A percentile compares a stretch with the other conserved stretches of the same genome.
These are phyloP conservation scores for Pammene aurita DNA, from an alignment of 2,888 invertebrate genomes.

Conservation along the genomic window DNA sequence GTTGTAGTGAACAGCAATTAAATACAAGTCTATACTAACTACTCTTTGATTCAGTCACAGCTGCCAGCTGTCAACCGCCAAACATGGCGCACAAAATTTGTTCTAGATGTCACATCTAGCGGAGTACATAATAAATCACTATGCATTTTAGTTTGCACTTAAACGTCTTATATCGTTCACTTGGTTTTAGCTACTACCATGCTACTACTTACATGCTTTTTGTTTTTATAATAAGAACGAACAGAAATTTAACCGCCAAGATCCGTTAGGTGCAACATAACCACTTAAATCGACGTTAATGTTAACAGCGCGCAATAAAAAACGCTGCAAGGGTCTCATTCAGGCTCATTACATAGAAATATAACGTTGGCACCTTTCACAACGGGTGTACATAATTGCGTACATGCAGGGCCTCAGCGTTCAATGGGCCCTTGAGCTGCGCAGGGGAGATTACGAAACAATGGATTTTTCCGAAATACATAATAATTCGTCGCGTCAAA, in stretches of 20 bases:
- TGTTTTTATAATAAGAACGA: not conserved
- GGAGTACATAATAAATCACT: too few relatives aligned
- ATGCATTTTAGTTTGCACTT: too few relatives aligned
- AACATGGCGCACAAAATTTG: too few relatives aligned
- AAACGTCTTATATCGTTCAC: not conserved
- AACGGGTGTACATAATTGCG: slow-evolving; percentile 52
- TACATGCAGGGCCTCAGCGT: slow-evolving; percentile 59
- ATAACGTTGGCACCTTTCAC: slow-evolving; percentile 66
- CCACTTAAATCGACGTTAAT: slow-evolving; percentile 36
- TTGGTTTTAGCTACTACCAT: not conserved
- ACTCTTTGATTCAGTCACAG: too few relatives aligned
- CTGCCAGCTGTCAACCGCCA: too few relatives aligned
- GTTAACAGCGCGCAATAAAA: slow-evolving; percentile 37
- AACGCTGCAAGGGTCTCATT: slow-evolving; percentile 49
- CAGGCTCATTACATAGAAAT: slow-evolving; percentile 67
- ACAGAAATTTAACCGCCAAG: slow-evolving; percentile 14
- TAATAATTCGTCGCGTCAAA: slow-evolving; percentile 81
- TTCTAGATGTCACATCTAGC: too few relatives aligned
- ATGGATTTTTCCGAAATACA: slow-evolving; percentile 81
- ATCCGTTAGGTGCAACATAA: slow-evolving; percentile 30
- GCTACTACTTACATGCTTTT: too few relatives aligned
- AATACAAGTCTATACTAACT: too few relatives aligned
- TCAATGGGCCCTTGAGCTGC: slow-evolving; percentile 65
- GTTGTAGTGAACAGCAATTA: too few relatives aligned
- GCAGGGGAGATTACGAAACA: slow-evolving; percentile 80